phyloP scores from a whole-genome alignment of 2,113 vertebrate species.

The Heterochromis multidens region DNA sequence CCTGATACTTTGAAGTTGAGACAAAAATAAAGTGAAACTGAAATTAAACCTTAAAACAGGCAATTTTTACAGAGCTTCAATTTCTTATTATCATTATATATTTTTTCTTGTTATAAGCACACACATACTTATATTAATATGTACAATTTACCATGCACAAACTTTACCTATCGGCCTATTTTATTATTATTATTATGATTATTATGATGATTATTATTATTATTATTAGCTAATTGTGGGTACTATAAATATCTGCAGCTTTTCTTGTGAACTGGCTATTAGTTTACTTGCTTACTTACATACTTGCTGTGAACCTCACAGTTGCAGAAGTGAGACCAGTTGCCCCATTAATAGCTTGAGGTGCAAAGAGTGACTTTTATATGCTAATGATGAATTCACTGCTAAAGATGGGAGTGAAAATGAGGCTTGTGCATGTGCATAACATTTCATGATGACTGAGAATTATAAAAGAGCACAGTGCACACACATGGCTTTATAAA shows the following conservation, averaged over 20 bases:
- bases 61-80: neutral
- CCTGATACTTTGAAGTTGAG: neutral
- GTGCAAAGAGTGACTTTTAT: neutral
- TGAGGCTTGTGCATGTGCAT: neutral
- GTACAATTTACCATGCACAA: no score
- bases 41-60: no score
- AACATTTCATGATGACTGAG: neutral
- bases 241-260: neutral
- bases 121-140: no score
- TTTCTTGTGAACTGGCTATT: no score
- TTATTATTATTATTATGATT: fast-evolving
- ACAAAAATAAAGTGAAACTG: no score
- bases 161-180: no score
- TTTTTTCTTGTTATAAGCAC: no score
- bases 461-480: neutral
- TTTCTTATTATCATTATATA: neutral
- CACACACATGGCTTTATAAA: neutral
- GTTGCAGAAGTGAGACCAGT: neutral
- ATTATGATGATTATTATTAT: neutral
- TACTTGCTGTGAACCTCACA: neutral
- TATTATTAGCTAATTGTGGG: neutral
- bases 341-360: neutral
- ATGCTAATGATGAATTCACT: neutral
- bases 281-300: no score
- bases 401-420: neutral